phyloP scores from a whole-genome alignment of 2,113 vertebrate genomes.

The Siphamia tubifer region DNA sequence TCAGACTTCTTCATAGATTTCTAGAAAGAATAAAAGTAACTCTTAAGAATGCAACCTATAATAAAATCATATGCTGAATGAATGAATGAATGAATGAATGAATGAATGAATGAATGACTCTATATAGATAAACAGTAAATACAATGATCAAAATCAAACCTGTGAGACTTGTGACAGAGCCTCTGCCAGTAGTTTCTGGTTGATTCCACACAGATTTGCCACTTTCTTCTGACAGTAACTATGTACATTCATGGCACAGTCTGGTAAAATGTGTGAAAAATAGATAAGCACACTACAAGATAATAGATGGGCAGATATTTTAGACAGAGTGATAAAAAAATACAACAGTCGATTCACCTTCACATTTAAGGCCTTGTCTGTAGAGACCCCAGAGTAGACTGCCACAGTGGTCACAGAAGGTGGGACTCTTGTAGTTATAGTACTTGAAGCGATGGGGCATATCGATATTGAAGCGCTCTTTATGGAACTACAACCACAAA shows the following conservation, averaged over 20 bases:
- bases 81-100: background rate
- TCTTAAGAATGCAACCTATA: background rate
- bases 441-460: slow-evolving; percentile 95
- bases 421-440: slow-evolving; percentile 97
- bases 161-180: slow-evolving; percentile 90
- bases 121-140: background rate
- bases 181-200: slow-evolving; percentile 97
- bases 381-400: slow-evolving; percentile 96
- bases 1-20: slow-evolving; percentile 83
- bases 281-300: background rate
- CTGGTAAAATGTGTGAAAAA: slow-evolving; percentile 65
- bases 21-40: slow-evolving; percentile 57
- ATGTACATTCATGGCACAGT: slow-evolving; percentile 95
- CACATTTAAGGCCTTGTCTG: slow-evolving; percentile 95
- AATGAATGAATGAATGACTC: background rate
- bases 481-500: slow-evolving; percentile 88
- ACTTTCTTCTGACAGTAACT: slow-evolving; percentile 93
- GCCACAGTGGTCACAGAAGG: slow-evolving; percentile 98
- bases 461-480: slow-evolving; percentile 98
- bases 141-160: slow-evolving; percentile 68
- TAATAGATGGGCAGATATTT: background rate
- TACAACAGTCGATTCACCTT: slow-evolving; percentile 78
- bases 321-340: background rate
- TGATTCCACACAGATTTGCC: slow-evolving; percentile 97
- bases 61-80: too few species aligned